Evolutionary conservation across 2,888 invertebrate species (phyloP), one percentile per base, ranked within the genome.

Genomic region (Hydrotaea cyrtoneurina): DNA sequence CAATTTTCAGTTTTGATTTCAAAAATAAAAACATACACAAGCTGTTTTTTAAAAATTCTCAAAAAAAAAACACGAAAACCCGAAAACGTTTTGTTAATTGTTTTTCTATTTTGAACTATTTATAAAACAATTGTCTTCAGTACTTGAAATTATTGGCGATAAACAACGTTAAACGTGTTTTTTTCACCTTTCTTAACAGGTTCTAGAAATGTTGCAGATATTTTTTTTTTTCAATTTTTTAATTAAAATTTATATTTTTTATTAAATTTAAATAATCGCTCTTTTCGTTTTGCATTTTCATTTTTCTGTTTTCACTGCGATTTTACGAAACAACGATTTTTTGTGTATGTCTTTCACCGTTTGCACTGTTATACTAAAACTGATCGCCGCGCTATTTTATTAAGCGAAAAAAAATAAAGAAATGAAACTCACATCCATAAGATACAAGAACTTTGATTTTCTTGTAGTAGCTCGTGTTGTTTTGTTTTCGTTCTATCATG

Each of bases 361-460:
- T 69, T 69, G 69, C 69, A 69, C 43, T 43, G 79, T 85, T 85
- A 78, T 85, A 85, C 84, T 85, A 85, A 85, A 85, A 36, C 80
- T 78, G 75, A 79, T 81, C 81, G 81, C 59, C n/a, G 53, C 46
- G 69, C 46, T 69, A 46, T 69, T 46, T 69, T n/a, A n/a, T n/a
- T n/a, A n/a, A n/a, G n/a, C n/a, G n/a, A n/a, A n/a, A n/a, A n/a
- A n/a, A n/a, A 46, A 46, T 69, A 3, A 69, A 21, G n/a, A 66
- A 62, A 36, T 43, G 43, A 74, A 74, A 36, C 73, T 36, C 57
- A 23, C 66, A 66, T 26, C 36, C 55, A 36, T 53, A 19, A 77
- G n/a, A 31, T 36, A 76, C 43, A 39, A 59, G 19, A 66, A 66
- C 19, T 39, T 43, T 66, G 39, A 66, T 66, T 69, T 59, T 43